Evolutionary conservation across 1,140 invertebrate genomes (phyloP), one percentile per base, ranked within the genome.

Genomic region (Drosophila navojoa): DNA sequence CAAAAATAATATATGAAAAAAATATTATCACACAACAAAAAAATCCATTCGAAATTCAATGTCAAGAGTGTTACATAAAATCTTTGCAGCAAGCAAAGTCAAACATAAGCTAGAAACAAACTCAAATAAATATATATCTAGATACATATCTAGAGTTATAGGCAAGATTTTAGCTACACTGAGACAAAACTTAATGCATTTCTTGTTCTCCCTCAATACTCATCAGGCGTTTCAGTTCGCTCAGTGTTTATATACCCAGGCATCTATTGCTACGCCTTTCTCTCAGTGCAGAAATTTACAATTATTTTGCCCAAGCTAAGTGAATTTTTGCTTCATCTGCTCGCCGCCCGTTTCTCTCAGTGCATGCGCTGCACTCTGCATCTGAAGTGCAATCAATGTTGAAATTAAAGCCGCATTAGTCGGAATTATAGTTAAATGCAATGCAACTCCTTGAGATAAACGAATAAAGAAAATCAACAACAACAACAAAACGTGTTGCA

Each of bases 361-460:
- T 49, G 59, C 3, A 40, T 16, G 38, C 25, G 45, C 64, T 60
- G 29, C 57, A 44, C 11, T 52, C 11, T 52, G 29, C 25, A 47
- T 38, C 58, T 71, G 19, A 19, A 45, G 44, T 52, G 63, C 63
- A 63, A 69, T 73, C 57, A 77, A 76, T 73, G 69, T 55, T 50
- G 72, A 47, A 76, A 69, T 76, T 79, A 79, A 86, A 81, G 79
- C 53, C 71, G 63, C 82, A 87, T 87, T 87, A 89, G 76, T 79
- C 82, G 61, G 70, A 89, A 87, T 86, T 86, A 81, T 86, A 66
- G 76, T 77, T 76, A 86, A 87, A 78, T 76, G 52, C 68, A 77
- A 82, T 72, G 78, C 82, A 70, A 58, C 58, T 53, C 57, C 71
- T 74, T 74, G 57, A 69, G 55, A 5, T 29, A 40, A 52, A 29